Base-by-base conservation (phyloP, 2,113 vertebrate species). In the Cephalopterus ornatus region DNA sequence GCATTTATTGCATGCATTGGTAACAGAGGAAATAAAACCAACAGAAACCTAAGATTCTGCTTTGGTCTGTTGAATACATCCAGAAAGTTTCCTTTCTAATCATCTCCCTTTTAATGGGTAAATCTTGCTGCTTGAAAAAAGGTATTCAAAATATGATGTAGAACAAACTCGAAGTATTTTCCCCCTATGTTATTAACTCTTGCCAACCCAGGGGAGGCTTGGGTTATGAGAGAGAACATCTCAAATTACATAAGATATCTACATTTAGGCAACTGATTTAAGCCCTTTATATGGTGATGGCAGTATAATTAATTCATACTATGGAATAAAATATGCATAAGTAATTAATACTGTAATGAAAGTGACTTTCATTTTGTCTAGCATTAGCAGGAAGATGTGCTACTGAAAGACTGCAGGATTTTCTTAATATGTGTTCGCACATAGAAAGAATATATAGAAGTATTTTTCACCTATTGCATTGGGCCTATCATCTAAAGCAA, bases 301-400 rank as follows among this genome's bases (percentile, higher is more conserved):
- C 72, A 80, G 35, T 67, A 93, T 96, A 92, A 95, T 92, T 96
- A 94, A 97, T 96, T 96, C 88, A 92, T 96, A 59, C 55, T n/a
- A 11, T 74, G 37, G 67, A 89, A 95, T 93, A 67, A 95, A 96
- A 93, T 95, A 95, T 95, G 86, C 80, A 95, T 83, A 95, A 91
- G 88, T 94, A 92, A 95, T 93, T 95, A 47, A 91, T 77, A 71
- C 47, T 41, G 24, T 95, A 93, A 93, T 95, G 86, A 91, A 89
- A 95, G 85, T 86, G 86, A 67, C 79, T 67, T 95, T 92, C 72
- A 55, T 90, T 27, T 49, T 58, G 49, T 66, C 42, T 92, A 74
- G 8, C 37, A 21, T 30, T 86, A 44, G 35, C 55, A 84, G 65
- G 81, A 86, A 88, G 91, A 59, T 19, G 23, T 21, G 11, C 26